Base-by-base conservation (phyloP, 1,140 invertebrate genomes). In the Hypothenemus hampei region DNA sequence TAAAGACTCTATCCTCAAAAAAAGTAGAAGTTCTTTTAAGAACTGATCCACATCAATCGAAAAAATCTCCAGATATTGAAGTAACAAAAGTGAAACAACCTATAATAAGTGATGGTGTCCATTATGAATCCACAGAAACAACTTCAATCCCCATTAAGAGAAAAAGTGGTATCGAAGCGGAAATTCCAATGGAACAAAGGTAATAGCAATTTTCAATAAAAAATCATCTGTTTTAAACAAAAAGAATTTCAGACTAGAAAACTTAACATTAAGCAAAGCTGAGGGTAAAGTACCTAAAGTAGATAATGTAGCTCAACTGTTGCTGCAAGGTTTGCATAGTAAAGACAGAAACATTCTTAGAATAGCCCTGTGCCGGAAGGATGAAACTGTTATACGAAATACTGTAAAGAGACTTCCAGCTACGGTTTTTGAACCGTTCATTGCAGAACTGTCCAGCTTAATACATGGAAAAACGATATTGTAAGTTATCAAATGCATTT, bases 241-340 rank as follows among this genome's bases (percentile, higher is more conserved):
- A 20, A n/a, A n/a, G n/a, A n/a, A 37, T 13, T 41, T 24, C 24
- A 53, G 50, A n/a, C 67, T 91, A 15, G 82, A 85, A 47, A 87
- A 88, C 71, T 70, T 91, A 22, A 78, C 79, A 35, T 65, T 82
- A 49, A 75, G 74, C 62, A 68, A 69, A 58, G 16, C 61, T 4
- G 67, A 71, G 18, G 56, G 45, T 13, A 66, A 71, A 39, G 73
- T 75, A 46, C 68, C 77, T 11, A 77, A 78, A 57, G 78, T 73
- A 13, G 76, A 82, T 44, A 89, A 87, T 70, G 77, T 87, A 57
- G 81, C 83, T 0, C 85, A 88, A 57, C 72, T 90, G 19, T 65
- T 91, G 1, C 75, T 89, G 41, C 83, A 91, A 74, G 86, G 83
- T 1, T 71, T 91, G 26, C 85, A 86, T 58, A 89, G 86, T 61